These are phyloP conservation scores for Stenolophus ochropezus DNA, from an alignment of 2,888 invertebrate species.

Conservation along the genomic window DNA sequence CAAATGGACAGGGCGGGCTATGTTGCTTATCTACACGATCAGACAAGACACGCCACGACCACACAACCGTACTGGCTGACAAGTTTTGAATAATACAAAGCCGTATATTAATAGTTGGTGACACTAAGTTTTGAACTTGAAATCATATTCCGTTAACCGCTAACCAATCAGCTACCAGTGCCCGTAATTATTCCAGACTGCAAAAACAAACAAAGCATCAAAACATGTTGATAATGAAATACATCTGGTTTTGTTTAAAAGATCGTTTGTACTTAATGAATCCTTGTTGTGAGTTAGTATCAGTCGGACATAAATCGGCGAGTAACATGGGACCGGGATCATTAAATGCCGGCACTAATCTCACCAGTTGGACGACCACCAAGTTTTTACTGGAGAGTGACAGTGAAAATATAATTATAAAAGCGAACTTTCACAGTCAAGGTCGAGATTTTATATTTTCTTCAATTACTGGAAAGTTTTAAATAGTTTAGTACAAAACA, in stretches of 20 bases:
- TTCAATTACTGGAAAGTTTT: not conserved
- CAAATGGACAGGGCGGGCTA: no score
- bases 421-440: conserved; percentile 9
- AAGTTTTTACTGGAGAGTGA: conserved; percentile 23
- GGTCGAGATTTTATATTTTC: not conserved
- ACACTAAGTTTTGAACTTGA: no score
- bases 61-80: no score
- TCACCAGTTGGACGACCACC: not conserved
- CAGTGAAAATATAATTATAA: conserved; percentile 40
- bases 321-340: conserved; percentile 3
- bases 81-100: no score
- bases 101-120: no score
- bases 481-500: not conserved
- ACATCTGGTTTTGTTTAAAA: not conserved
- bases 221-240: conserved; percentile 7
- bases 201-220: conserved; percentile 29
- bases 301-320: not conserved
- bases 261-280: conserved; percentile 7
- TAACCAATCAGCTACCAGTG: no score
- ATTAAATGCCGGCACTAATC: conserved; percentile 24
- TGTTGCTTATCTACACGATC: no score
- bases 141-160: no score
- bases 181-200: no score
- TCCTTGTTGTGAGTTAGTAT: conserved; percentile 2
- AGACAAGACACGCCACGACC: no score